Percentiles rank a stretch among this genome's conserved stretches.
phyloP scores from a whole-genome alignment of 92 coral and sea anemone genomes.

The Epizoanthus ramosus region DNA sequence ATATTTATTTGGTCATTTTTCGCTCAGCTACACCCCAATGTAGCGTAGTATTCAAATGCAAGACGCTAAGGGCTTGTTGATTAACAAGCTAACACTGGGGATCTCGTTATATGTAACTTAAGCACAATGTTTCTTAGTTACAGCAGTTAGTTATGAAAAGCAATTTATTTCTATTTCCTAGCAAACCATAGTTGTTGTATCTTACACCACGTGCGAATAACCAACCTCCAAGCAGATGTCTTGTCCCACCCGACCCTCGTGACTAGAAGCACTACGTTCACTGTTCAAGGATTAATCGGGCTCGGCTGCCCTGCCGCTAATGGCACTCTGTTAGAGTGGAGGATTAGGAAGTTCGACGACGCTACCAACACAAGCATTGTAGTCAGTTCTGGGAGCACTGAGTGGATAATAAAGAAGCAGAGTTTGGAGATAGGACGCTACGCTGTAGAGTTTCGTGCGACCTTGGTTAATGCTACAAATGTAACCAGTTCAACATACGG shows the following conservation, averaged over 20 bases:
- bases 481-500: slow-evolving; percentile 25
- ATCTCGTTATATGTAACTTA: too few relatives aligned
- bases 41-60: too few relatives aligned
- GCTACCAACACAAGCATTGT: not conserved
- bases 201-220: slow-evolving; percentile 25
- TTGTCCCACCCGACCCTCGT: not conserved
- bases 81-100: too few relatives aligned
- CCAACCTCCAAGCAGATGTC: not conserved
- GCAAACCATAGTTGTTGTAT: slow-evolving; percentile 14
- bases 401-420: slow-evolving; percentile 23
- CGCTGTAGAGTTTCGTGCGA: slow-evolving; percentile 26
- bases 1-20: too few relatives aligned
- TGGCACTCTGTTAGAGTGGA: slow-evolving; percentile 3
- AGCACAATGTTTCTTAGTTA: too few relatives aligned
- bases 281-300: slow-evolving; percentile 25
- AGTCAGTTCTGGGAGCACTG: not conserved
- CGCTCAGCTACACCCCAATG: too few relatives aligned
- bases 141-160: too few relatives aligned
- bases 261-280: slow-evolving; percentile 4
- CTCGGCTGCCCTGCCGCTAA: not conserved
- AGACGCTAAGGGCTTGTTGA: too few relatives aligned
- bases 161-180: not conserved
- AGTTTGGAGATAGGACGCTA: slow-evolving; percentile 40
- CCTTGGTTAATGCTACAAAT: not conserved
- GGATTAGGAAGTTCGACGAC: not conserved